These are phyloP conservation scores for Orthosia gothica DNA, from an alignment of 2,888 invertebrate species.

Conservation along the genomic window DNA sequence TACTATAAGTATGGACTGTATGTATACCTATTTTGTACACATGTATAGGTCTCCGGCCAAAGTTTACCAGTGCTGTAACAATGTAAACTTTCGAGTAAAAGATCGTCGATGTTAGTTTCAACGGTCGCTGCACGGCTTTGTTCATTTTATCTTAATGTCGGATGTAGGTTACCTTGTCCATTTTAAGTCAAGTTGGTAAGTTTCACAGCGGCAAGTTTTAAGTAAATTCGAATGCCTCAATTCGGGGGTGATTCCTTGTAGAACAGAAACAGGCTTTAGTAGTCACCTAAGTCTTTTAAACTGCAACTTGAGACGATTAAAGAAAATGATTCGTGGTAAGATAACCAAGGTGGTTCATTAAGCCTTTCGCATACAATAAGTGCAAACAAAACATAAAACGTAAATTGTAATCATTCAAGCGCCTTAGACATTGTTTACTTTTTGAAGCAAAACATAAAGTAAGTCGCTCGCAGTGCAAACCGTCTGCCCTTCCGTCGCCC, in stretches of 20 bases:
- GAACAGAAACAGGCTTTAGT: neutral
- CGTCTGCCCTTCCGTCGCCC: slow-evolving; percentile 83
- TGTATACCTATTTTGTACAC: neutral
- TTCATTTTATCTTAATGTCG: slow-evolving; percentile 27
- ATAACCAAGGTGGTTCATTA: neutral
- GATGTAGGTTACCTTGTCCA: slow-evolving; percentile 21
- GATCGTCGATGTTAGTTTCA: neutral
- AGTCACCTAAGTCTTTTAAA: no score
- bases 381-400: slow-evolving; percentile 30
- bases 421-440: slow-evolving; percentile 50
- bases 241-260: neutral
- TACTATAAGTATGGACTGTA: slow-evolving; percentile 20
- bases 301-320: no score
- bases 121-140: slow-evolving; percentile 16
- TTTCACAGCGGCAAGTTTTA: neutral
- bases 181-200: neutral
- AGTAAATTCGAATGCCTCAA: neutral
- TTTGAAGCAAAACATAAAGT: slow-evolving; percentile 51
- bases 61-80: slow-evolving; percentile 14
- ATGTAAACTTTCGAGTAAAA: slow-evolving; percentile 18
- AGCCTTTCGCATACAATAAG: neutral
- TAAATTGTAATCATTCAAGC: slow-evolving; percentile 19
- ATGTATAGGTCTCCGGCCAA: slow-evolving; percentile 14
- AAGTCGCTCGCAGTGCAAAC: slow-evolving; percentile 68
- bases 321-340: neutral